These are phyloP conservation scores for Morelia viridis DNA, from an alignment of 2,797 vertebrate genomes.

Conservation along the genomic window DNA sequence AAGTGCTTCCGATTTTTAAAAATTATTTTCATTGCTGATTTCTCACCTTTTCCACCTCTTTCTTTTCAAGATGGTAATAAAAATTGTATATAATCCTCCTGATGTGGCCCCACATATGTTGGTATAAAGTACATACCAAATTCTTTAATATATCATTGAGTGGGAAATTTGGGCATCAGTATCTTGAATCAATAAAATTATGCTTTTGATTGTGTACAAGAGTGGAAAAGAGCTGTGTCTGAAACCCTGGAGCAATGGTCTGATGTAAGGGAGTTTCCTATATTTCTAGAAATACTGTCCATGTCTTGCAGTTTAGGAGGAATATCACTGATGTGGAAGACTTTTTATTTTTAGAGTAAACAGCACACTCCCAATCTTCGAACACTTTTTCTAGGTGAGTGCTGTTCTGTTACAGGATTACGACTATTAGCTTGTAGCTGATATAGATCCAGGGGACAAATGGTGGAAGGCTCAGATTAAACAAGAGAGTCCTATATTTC, in stretches of 20 bases:
- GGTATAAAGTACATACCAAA: background rate
- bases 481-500: constrained; percentile 63
- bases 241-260: background rate
- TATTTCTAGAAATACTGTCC: background rate
- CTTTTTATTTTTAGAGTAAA: background rate
- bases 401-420: background rate
- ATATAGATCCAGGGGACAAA: constrained; percentile 6
- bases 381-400: background rate
- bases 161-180: background rate
- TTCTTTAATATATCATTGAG: background rate
- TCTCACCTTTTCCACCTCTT: background rate
- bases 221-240: background rate
- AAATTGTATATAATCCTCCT: background rate
- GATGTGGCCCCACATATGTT: background rate
- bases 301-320: background rate
- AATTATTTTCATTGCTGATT: background rate
- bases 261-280: background rate
- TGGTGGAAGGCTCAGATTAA: constrained; percentile 54
- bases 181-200: background rate
- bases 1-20: background rate
- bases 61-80: background rate
- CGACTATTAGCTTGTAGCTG: background rate
- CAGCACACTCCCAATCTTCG: background rate
- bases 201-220: no score
- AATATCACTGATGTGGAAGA: background rate